phyloP scores from a whole-genome alignment of 2,797 vertebrate genomes.

The Botia kubotai region DNA sequence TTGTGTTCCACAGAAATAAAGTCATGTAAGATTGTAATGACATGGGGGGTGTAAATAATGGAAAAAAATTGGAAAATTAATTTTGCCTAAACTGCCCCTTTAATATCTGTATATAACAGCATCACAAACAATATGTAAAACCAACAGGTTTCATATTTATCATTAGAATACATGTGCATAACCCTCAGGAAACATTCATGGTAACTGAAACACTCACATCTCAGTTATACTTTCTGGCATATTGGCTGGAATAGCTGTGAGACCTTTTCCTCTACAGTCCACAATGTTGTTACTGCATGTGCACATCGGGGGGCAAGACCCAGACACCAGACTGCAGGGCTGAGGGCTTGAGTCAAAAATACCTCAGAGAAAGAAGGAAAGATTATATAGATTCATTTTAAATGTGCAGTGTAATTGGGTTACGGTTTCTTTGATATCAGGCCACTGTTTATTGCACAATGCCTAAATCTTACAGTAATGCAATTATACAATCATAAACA shows the following conservation, averaged over 20 bases:
- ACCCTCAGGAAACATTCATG: not conserved
- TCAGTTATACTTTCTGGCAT: slow-evolving; percentile 96
- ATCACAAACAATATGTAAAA: too few species aligned
- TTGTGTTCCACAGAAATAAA: too few species aligned
- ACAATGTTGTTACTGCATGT: slow-evolving; percentile 95
- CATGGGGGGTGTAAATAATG: too few species aligned
- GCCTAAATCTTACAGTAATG: not conserved
- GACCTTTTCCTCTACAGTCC: slow-evolving; percentile 96
- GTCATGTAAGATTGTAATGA: too few species aligned
- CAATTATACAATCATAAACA: not conserved
- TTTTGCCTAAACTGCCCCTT: too few species aligned
- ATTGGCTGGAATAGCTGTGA: slow-evolving; percentile 95
- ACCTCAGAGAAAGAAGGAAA: slow-evolving; percentile 71
- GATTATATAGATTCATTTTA: not conserved
- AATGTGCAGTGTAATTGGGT: not conserved
- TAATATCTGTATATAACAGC: too few species aligned
- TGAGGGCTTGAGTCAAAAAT: slow-evolving; percentile 80
- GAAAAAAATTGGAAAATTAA: too few species aligned
- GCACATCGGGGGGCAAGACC: slow-evolving; percentile 95
- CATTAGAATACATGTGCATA: not conserved
- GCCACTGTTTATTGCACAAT: not conserved
- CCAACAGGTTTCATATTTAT: too few species aligned
- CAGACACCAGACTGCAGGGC: slow-evolving; percentile 88
- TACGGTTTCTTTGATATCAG: not conserved
- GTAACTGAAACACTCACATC: slow-evolving; percentile 84